A percentile compares a stretch with the other conserved stretches of the same genome.
These are phyloP conservation scores for Myotis myotis DNA, from an alignment of 2,797 vertebrate genomes.

Conservation along the genomic window DNA sequence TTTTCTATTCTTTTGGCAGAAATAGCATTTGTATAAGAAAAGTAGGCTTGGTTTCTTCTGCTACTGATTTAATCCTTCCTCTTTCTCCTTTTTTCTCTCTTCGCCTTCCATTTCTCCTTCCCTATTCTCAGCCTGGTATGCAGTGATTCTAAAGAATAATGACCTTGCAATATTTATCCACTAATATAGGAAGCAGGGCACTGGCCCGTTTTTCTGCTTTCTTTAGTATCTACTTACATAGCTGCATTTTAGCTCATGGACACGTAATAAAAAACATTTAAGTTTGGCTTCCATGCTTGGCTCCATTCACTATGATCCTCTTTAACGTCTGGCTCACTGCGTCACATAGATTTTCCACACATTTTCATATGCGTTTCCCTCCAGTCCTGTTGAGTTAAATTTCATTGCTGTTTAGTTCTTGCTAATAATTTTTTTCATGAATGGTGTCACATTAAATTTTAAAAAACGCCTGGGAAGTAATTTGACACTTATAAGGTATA, in stretches of 20 bases:
- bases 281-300: not conserved
- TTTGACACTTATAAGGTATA: constrained; percentile 36
- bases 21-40: not conserved
- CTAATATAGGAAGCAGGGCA: not conserved
- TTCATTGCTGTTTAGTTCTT: constrained; percentile 21
- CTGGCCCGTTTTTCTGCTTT: not conserved
- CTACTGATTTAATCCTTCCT: not conserved
- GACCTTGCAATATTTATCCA: not conserved
- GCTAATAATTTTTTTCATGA: constrained; percentile 14
- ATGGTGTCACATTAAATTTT: not conserved
- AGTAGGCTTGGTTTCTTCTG: not conserved
- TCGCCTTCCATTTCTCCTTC: not conserved
- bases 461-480: not conserved
- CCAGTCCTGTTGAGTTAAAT: constrained; percentile 13
- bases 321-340: not conserved
- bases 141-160: not conserved
- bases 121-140: not conserved
- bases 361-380: constrained; percentile 25
- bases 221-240: not conserved
- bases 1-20: not conserved
- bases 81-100: not conserved
- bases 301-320: not conserved
- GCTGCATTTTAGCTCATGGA: not conserved
- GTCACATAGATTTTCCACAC: not conserved
- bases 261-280: not conserved